Percentiles rank a stretch among this genome's conserved stretches.
phyloP scores from a whole-genome alignment of 2,797 vertebrate genomes.

The Neostethus bicornis region DNA sequence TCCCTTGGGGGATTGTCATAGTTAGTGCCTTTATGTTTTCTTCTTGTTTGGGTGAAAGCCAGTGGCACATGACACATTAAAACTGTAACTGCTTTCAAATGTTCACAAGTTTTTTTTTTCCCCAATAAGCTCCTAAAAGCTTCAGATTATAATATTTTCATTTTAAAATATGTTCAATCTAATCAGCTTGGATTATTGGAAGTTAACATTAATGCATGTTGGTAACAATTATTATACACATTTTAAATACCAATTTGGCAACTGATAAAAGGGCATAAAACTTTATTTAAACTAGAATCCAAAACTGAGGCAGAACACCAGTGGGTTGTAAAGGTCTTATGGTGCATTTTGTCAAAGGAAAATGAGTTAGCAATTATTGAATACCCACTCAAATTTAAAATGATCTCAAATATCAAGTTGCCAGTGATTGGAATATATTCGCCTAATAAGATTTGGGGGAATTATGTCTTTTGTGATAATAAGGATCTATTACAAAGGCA shows the following conservation, averaged over 20 bases:
- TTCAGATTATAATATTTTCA: slow-evolving; percentile 27
- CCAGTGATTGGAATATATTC: slow-evolving; percentile 40
- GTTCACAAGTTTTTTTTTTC: slow-evolving; percentile 32
- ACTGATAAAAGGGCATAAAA: slow-evolving; percentile 37
- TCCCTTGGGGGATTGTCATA: slow-evolving; percentile 40
- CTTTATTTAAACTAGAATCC: slow-evolving; percentile 19
- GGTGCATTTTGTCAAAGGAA: slow-evolving; percentile 8
- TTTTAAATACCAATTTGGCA: slow-evolving; percentile 61
- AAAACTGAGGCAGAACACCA: not conserved
- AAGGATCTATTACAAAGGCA: not conserved
- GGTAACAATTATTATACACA: slow-evolving; percentile 34
- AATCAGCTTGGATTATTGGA: slow-evolving; percentile 23
- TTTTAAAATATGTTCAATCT: slow-evolving; percentile 16
- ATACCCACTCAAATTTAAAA: slow-evolving; percentile 24
- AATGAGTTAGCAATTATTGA: slow-evolving; percentile 8
- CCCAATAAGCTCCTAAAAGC: slow-evolving; percentile 44
- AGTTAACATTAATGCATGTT: slow-evolving; percentile 16
- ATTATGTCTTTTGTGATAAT: slow-evolving; percentile 13
- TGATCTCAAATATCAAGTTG: slow-evolving; percentile 36
- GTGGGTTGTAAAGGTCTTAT: not conserved
- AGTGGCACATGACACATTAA: slow-evolving; percentile 62
- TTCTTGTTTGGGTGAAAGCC: slow-evolving; percentile 40
- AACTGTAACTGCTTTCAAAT: slow-evolving; percentile 32
- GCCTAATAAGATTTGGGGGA: slow-evolving; percentile 29
- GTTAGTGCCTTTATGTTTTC: slow-evolving; percentile 38